phyloP scores from a whole-genome alignment of 1,140 invertebrate genomes.

The Gonioctena quinquepunctata region DNA sequence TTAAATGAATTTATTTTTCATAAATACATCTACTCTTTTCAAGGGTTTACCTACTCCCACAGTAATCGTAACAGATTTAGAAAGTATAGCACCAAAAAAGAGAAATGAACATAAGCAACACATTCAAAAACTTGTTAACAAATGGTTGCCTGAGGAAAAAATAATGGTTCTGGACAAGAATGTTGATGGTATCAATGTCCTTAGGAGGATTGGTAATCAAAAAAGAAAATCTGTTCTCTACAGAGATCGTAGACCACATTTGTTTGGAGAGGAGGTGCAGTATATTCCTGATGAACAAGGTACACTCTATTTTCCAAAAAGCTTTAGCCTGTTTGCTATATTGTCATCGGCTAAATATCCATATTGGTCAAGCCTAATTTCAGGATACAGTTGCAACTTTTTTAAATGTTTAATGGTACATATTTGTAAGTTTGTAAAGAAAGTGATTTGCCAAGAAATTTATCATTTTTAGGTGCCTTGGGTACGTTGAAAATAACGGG shows the following conservation, averaged over 20 bases:
- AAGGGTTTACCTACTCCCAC: constrained; percentile 77
- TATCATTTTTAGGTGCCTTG: too few species aligned
- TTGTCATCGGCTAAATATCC: too few species aligned
- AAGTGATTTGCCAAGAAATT: too few species aligned
- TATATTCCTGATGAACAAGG: constrained; percentile 64
- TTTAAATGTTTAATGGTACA: too few species aligned
- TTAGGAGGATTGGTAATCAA: constrained; percentile 80
- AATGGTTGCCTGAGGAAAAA: constrained; percentile 84
- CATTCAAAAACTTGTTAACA: constrained; percentile 74
- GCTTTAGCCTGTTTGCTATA: too few species aligned
- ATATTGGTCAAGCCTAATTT: too few species aligned
- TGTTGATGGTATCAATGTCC: constrained; percentile 76
- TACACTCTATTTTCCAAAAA: too few species aligned
- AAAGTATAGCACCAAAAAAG: constrained; percentile 73
- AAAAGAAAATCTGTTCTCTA: constrained; percentile 76
- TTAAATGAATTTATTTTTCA: not conserved
- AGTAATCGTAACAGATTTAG: constrained; percentile 76
- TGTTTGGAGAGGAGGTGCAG: constrained; percentile 79
- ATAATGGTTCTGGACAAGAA: constrained; percentile 74
- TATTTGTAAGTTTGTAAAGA: too few species aligned
- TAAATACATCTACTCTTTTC: constrained; percentile 21
- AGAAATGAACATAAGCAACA: constrained; percentile 73
- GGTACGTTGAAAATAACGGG: constrained; percentile 86
- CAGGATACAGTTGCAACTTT: too few species aligned
- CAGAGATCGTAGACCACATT: constrained; percentile 76